These are phyloP conservation scores for Imbricaverruca yamaguchii DNA, from an alignment of 2,888 invertebrate species.

Conservation along the genomic window DNA sequence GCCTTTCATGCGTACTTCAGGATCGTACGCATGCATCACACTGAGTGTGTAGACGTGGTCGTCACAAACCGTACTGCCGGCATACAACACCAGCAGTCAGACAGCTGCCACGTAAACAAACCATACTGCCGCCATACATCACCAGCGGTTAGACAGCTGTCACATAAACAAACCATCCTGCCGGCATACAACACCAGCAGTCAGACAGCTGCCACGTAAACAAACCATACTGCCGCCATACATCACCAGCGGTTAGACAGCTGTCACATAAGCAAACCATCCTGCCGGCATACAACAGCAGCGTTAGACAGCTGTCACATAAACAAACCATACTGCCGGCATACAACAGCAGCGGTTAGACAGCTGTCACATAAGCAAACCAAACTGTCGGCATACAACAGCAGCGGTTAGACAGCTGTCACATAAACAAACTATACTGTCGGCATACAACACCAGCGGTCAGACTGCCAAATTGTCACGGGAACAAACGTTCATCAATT, in stretches of 20 bases:
- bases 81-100: background rate
- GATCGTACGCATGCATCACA: background rate
- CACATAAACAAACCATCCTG: background rate
- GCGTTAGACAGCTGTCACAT: too few relatives aligned
- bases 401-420: too few relatives aligned
- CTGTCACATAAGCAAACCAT: too few relatives aligned
- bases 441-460: background rate
- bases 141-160: too few relatives aligned
- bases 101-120: background rate
- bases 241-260: too few relatives aligned
- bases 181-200: background rate
- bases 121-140: background rate
- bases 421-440: background rate
- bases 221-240: too few relatives aligned
- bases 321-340: background rate
- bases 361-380: too few relatives aligned
- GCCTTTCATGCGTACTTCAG: background rate
- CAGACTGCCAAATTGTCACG: background rate
- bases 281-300: background rate
- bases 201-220: background rate
- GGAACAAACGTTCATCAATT: too few relatives aligned
- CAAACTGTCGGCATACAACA: background rate
- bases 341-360: too few relatives aligned
- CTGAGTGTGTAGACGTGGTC: background rate
- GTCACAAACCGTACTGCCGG: slow-evolving; percentile 2